These are phyloP conservation scores for Yoshiicerus persimilis DNA, from an alignment of 1,140 invertebrate genomes.

Conservation along the genomic window DNA sequence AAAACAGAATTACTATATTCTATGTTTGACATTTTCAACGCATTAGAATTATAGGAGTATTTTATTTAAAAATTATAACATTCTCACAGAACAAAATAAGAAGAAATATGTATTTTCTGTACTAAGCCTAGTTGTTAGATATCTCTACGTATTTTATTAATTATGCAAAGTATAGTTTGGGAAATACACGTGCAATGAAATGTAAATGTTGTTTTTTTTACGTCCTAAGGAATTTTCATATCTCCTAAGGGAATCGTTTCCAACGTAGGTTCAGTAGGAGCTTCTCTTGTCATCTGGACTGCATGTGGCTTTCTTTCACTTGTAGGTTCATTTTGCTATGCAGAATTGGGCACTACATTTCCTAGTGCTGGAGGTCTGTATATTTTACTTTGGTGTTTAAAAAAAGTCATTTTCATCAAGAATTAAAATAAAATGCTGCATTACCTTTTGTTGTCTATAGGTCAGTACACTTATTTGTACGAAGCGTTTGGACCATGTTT, in stretches of 20 bases:
- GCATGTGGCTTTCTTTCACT: constrained; percentile 59
- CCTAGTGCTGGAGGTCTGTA: constrained; percentile 92
- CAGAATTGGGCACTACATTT: constrained; percentile 92
- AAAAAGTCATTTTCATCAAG: neutral
- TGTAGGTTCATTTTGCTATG: constrained; percentile 68
- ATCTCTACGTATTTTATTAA: too few relatives aligned
- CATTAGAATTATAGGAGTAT: too few relatives aligned
- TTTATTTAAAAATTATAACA: too few relatives aligned
- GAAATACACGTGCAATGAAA: neutral
- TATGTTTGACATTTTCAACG: too few relatives aligned
- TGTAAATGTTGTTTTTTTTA: neutral
- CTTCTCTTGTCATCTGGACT: constrained; percentile 60
- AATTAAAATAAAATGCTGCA: neutral
- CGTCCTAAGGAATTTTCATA: constrained; percentile 60
- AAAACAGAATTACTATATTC: too few relatives aligned
- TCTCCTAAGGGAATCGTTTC: constrained; percentile 61
- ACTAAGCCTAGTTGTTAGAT: too few relatives aligned
- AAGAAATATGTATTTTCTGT: too few relatives aligned
- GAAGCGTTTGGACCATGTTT: constrained; percentile 86
- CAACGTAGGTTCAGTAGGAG: constrained; percentile 59
- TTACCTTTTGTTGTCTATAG: too few relatives aligned
- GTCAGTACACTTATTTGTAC: constrained; percentile 81
- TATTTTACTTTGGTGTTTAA: neutral
- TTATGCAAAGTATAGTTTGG: neutral
- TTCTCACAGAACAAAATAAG: too few relatives aligned